phyloP scores from a whole-genome alignment of 2,888 invertebrate species.

The Uropetala carovei region DNA sequence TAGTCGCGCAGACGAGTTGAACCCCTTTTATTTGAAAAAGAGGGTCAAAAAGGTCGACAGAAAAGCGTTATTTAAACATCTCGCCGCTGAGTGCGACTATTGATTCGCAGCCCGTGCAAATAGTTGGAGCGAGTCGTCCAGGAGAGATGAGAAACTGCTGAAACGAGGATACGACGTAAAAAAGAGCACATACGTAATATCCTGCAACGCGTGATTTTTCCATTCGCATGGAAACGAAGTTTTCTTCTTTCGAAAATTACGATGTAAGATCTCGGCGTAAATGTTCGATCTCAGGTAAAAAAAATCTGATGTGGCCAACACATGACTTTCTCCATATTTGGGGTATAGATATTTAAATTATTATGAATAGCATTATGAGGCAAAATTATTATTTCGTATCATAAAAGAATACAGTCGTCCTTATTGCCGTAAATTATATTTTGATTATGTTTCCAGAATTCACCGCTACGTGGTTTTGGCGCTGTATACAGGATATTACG shows the following conservation, averaged over 20 bases:
- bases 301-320: no score
- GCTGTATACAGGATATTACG: no score
- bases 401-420: no score
- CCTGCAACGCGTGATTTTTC: not conserved
- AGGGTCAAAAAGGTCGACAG: not conserved
- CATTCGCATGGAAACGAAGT: not conserved
- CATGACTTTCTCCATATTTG: no score
- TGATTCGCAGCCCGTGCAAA: not conserved
- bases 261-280: constrained; percentile 18
- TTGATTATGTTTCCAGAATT: no score
- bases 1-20: no score
- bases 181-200: not conserved
- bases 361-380: not conserved
- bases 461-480: no score
- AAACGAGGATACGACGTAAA: not conserved
- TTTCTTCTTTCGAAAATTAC: not conserved
- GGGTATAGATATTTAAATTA: no score
- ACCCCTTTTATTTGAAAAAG: no score
- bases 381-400: not conserved
- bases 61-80: not conserved
- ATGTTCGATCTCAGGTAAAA: not conserved
- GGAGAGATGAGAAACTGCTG: not conserved
- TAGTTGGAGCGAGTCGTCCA: not conserved
- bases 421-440: no score
- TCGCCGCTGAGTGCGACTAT: not conserved